Evolutionary conservation across 2,888 invertebrate species (phyloP).

Genomic region (Ennomos erosarius): DNA sequence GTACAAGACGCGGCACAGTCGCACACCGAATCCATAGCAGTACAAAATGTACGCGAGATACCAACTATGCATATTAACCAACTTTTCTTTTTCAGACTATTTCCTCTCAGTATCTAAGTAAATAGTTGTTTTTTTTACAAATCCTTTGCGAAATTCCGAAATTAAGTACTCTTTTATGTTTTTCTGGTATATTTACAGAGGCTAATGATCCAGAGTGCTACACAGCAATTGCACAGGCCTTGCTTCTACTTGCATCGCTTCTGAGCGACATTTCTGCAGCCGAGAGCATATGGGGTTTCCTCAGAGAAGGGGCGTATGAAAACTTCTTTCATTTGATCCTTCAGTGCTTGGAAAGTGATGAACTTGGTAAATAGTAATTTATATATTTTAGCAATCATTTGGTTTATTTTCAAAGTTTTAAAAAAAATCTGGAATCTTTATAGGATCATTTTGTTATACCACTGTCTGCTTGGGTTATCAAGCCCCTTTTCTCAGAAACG

Average conservation of each 20-base stretch:
- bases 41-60: too few relatives aligned
- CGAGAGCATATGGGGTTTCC: slow-evolving; percentile 61
- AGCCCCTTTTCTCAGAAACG: too few relatives aligned
- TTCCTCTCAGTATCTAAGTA: too few relatives aligned
- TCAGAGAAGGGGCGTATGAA: slow-evolving; percentile 48
- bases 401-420: slow-evolving; percentile 34
- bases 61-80: too few relatives aligned
- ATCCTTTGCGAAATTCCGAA: too few relatives aligned
- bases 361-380: slow-evolving; percentile 52
- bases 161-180: background rate
- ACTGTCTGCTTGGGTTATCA: too few relatives aligned
- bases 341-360: slow-evolving; percentile 61
- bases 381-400: background rate
- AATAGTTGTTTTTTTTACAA: too few relatives aligned
- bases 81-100: too few relatives aligned
- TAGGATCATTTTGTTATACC: too few relatives aligned
- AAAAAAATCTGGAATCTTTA: too few relatives aligned
- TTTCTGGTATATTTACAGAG: slow-evolving; percentile 50
- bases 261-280: slow-evolving; percentile 56
- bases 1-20: too few relatives aligned
- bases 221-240: slow-evolving; percentile 57
- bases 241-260: slow-evolving; percentile 59
- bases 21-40: too few relatives aligned
- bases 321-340: slow-evolving; percentile 59
- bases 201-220: slow-evolving; percentile 44